Evolutionary conservation across 1,140 invertebrate species (phyloP), one percentile per base, ranked within the genome.

Genomic region (Plodia interpunctella): DNA sequence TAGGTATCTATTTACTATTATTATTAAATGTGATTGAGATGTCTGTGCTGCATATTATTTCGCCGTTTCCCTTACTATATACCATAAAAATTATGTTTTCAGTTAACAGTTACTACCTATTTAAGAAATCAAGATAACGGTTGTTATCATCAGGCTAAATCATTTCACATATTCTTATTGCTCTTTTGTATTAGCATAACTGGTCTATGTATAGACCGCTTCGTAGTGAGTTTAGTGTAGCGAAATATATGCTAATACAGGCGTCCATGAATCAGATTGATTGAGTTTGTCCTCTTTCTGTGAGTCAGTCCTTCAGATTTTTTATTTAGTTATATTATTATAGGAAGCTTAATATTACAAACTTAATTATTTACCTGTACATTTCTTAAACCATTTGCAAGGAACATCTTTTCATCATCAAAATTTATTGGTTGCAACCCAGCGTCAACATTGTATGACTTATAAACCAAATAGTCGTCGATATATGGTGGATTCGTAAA

Each of bases 341-440:
- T n/a, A n/a, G n/a, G n/a, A n/a, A n/a, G n/a, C n/a, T n/a, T n/a
- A n/a, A n/a, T n/a, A n/a, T n/a, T n/a, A n/a, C n/a, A n/a, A n/a
- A n/a, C n/a, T n/a, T n/a, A n/a, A n/a, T 55, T 4, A 66, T 62
- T 66, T 32, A 89, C 86, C 74, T 89, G 80, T 57, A 90, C 80
- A 68, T 72, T 88, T 72, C 74, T 78, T 55, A 86, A 68, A 21
- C 90, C 90, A 63, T 90, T 87, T 3, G 76, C 87, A 32, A 87
- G 67, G 68, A 90, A 90, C 62, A 80, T 77, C 57, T 76, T 76
- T 5, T 82, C 74, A 10, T 59, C 49, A 55, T 68, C 75, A 59
- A 69, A 65, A 49, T 65, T 71, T 17, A 60, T 63, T 32, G 65
- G 59, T 8, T 70, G 56, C 21, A 72, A 57, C 44, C 78, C 72